Evolutionary conservation across 1,140 invertebrate genomes (phyloP), one percentile per base, ranked within the genome.

Genomic region (Drosophila arawakana): DNA sequence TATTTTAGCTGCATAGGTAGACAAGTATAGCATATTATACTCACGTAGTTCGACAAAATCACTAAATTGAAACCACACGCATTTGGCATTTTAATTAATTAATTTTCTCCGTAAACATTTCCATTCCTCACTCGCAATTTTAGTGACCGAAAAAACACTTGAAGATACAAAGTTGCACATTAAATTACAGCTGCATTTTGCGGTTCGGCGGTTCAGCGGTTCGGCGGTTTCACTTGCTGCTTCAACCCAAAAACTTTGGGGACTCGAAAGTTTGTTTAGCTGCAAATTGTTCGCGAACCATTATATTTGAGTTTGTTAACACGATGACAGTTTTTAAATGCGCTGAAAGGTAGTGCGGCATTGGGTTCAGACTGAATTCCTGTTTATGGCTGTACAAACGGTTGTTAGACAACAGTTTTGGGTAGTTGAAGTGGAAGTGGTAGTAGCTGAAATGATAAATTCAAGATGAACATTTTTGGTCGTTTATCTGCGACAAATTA

Each of bases 381-480:
- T 62, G 79, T 70, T 81, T 78, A 81, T 74, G 63, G 81, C 70
- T 81, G 60, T 58, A 77, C 78, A 81, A 30, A 81, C 59, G 81
- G 78, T 81, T 81, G 68, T 77, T n/a, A 34, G 21, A 37, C 25
- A 71, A 60, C 60, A 30, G 25, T 30, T 30, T 79, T 62, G 52
- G 13, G 62, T 73, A 44, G 39, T 46, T 70, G 41, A 37, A 59
- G 46, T 35, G 37, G 18, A 21, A 21, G 18, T 21, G 18, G 5
- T 15, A 55, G 52, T 39, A 7, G 34, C 52, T 34, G 52, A 39
- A 78, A 59, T 80, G 77, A 80, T 59, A 66, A 39, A 44, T 55
- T 63, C 15, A 39, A 49, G 25, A 46, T 25, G 34, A 58, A 61
- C 73, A 75, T 59, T 78, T 76, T 58, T 1, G 2, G 4, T 30